A percentile compares a stretch with the other conserved stretches of the same genome.
phyloP scores from a whole-genome alignment of 2,797 vertebrate species.

The Perodicticus potto region DNA sequence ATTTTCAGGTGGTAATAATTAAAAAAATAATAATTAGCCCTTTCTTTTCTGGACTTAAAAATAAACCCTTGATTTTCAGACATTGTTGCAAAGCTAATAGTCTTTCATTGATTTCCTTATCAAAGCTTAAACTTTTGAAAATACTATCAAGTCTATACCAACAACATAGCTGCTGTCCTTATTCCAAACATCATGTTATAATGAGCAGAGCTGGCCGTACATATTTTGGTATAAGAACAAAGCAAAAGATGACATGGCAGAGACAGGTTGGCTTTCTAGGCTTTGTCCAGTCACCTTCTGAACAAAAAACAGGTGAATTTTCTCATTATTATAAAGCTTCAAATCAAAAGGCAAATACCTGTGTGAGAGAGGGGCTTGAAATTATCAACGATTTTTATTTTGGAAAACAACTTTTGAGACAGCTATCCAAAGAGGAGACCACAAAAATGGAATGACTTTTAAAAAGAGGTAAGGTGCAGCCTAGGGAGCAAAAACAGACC shows the following conservation, averaged over 20 bases:
- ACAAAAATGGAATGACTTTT: background rate
- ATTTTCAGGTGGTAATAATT: constrained; percentile 68
- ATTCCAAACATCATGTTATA: background rate
- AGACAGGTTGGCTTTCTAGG: background rate
- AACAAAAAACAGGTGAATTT: constrained; percentile 41
- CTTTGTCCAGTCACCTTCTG: background rate
- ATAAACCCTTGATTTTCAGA: background rate
- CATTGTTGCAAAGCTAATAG: background rate
- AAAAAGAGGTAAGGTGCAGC: background rate
- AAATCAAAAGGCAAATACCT: background rate
- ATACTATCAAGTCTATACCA: background rate
- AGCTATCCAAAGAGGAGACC: background rate
- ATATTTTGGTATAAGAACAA: background rate
- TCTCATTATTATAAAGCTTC: constrained; percentile 22
- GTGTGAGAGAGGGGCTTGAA: background rate
- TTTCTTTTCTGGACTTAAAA: constrained; percentile 31
- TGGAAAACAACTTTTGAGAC: background rate
- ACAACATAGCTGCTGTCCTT: background rate
- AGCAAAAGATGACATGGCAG: background rate
- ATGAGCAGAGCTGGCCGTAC: background rate
- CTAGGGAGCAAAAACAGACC: background rate
- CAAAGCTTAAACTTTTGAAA: constrained; percentile 45
- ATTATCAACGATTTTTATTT: constrained; percentile 36
- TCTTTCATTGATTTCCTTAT: constrained; percentile 34
- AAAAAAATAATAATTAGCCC: constrained; percentile 11